These are phyloP conservation scores for Pardosa pseudoannulata DNA, from an alignment of 2,888 invertebrate species.

Conservation along the genomic window DNA sequence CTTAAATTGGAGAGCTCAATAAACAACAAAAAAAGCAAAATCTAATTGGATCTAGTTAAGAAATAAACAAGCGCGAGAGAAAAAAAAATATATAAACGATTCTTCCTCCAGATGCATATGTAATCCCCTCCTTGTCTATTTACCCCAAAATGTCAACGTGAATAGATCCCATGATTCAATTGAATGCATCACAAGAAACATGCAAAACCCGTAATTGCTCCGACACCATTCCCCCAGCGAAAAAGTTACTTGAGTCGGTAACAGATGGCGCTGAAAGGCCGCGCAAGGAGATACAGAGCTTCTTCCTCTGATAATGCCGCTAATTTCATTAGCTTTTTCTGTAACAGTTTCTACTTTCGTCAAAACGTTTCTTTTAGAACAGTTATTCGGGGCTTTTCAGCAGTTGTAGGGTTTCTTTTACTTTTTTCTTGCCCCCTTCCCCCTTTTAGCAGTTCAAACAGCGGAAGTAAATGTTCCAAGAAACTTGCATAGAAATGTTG, in stretches of 20 bases:
- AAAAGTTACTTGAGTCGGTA: neutral
- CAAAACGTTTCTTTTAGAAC: conserved; percentile 34
- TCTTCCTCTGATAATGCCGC: conserved; percentile 14
- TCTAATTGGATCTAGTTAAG: too few relatives aligned
- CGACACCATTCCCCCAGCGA: too few relatives aligned
- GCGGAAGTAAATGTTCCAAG: conserved; percentile 37
- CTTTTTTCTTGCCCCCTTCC: conserved; percentile 11
- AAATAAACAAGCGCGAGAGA: too few relatives aligned
- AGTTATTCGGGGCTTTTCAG: conserved; percentile 24
- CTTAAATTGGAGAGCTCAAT: too few relatives aligned
- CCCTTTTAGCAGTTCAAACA: neutral
- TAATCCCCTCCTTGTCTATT: too few relatives aligned
- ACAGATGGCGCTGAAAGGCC: conserved; percentile 53
- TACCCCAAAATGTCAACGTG: too few relatives aligned
- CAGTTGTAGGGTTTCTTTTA: conserved; percentile 1
- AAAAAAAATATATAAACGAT: too few relatives aligned
- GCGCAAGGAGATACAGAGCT: neutral
- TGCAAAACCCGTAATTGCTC: too few relatives aligned
- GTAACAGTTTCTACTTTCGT: conserved; percentile 24
- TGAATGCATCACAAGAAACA: too few relatives aligned
- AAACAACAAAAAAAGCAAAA: too few relatives aligned
- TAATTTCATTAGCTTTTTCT: conserved; percentile 55
- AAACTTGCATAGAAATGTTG: conserved; percentile 19
- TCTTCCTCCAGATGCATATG: too few relatives aligned
- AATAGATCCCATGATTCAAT: too few relatives aligned